Conservation (phyloP, 2,888 invertebrate species). For the Acleris emargana region DNA sequence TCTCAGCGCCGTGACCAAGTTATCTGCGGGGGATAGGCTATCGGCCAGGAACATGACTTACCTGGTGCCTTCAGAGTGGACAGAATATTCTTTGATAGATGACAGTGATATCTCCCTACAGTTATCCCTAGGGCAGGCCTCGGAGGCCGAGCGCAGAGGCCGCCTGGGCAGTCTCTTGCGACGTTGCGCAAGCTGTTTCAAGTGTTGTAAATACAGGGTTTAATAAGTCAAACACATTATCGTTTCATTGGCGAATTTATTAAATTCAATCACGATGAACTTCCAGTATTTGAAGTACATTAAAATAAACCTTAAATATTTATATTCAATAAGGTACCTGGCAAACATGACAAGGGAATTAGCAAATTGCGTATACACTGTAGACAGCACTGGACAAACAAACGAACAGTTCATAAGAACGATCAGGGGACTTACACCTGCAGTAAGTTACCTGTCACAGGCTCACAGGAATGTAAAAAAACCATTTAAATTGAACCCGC, state of each 20-base stretch:
- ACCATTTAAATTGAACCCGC: constrained; percentile 40
- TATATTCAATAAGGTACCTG: constrained; percentile 66
- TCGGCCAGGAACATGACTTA: constrained; percentile 53
- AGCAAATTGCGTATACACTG: constrained; percentile 60
- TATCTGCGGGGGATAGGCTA: constrained; percentile 42
- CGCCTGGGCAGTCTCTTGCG: constrained; percentile 48
- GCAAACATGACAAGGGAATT: constrained; percentile 62
- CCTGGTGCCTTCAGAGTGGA: constrained; percentile 58
- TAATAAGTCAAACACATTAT: constrained; percentile 58
- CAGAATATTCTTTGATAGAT: constrained; percentile 51
- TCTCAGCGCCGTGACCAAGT: not conserved
- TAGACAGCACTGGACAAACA: constrained; percentile 50
- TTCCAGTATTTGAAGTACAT: constrained; percentile 79
- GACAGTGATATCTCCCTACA: constrained; percentile 54
- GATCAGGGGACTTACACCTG: constrained; percentile 29
- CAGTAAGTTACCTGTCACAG: constrained; percentile 45
- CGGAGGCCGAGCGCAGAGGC: constrained; percentile 38
- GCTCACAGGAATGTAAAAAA: constrained; percentile 65
- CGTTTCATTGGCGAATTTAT: constrained; percentile 78
- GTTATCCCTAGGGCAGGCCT: constrained; percentile 52
- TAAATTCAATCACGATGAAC: constrained; percentile 81
- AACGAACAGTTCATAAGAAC: constrained; percentile 10
- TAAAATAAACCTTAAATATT: constrained; percentile 66
- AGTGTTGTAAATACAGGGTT: constrained; percentile 61
- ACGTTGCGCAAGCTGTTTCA: constrained; percentile 54